These are phyloP conservation scores for Mungos mungo DNA, from an alignment of 2,113 vertebrate genomes.

Conservation along the genomic window DNA sequence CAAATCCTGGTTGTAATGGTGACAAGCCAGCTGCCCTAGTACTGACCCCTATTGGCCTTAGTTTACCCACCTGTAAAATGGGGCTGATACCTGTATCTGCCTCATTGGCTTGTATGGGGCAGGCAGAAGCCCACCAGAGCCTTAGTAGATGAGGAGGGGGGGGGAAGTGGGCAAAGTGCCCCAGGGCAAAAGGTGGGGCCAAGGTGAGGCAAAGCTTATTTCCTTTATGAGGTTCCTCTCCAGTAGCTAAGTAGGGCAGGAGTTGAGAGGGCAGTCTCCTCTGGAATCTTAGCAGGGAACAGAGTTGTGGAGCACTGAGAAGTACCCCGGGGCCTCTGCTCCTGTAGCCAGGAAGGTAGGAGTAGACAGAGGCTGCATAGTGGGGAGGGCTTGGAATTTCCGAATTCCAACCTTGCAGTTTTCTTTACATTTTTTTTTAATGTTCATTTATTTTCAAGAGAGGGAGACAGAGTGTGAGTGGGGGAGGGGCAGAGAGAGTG, in stretches of 20 bases:
- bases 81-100: background rate
- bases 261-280: background rate
- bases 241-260: too few relatives aligned
- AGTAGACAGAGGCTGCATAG: background rate
- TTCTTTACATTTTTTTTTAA: background rate
- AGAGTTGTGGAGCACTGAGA: background rate
- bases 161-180: background rate
- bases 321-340: background rate
- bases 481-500: too few relatives aligned
- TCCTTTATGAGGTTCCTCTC: background rate
- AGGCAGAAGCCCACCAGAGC: background rate
- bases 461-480: too few relatives aligned
- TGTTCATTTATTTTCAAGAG: too few relatives aligned
- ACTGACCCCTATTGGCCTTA: background rate
- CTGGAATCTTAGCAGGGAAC: background rate
- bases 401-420: background rate
- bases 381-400: background rate
- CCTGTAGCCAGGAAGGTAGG: background rate
- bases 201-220: background rate
- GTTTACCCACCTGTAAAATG: background rate
- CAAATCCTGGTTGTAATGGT: background rate
- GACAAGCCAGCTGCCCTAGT: background rate
- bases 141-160: background rate
- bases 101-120: background rate
- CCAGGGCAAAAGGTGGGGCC: background rate